Evolutionary conservation across 2,113 vertebrate genomes (phyloP).

Genomic region (Gasterosteus aculeatus): DNA sequence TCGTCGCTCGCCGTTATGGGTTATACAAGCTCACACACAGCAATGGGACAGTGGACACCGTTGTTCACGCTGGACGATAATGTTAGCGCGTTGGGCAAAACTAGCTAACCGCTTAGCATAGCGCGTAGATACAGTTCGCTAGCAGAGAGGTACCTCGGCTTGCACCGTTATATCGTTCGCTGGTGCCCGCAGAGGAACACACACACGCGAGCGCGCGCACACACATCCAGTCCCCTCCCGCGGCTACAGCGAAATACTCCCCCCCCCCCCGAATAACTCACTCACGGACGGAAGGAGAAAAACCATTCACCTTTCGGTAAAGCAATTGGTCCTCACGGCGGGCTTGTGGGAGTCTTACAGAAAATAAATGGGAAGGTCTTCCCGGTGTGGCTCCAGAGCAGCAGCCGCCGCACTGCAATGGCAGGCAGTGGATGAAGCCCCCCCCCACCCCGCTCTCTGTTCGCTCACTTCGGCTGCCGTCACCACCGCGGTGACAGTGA

Average conservation of each 20-base stretch:
- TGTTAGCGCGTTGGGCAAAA: conserved; percentile 32
- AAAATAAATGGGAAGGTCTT: conserved; percentile 46
- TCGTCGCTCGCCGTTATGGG: conserved; percentile 1
- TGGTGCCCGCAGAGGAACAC: conserved; percentile 54
- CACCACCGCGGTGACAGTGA: conserved; percentile 78
- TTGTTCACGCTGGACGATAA: conserved; percentile 19
- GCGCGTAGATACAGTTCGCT: conserved; percentile 53
- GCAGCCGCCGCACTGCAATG: conserved; percentile 80
- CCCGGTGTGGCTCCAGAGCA: conserved; percentile 72
- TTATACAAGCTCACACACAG: not conserved
- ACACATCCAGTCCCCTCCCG: conserved; percentile 43
- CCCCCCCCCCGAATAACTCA: conserved; percentile 11
- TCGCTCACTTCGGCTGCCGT: conserved; percentile 71
- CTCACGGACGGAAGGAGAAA: conserved; percentile 45
- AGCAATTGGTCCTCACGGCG: conserved; percentile 57
- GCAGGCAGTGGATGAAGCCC: conserved; percentile 79
- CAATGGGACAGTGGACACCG: not conserved
- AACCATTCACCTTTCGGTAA: conserved; percentile 71
- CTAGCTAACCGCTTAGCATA: conserved; percentile 62
- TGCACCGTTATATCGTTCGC: conserved; percentile 69
- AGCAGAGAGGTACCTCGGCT: conserved; percentile 63
- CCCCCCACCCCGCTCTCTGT: conserved; percentile 47
- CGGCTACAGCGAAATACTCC: conserved; percentile 31
- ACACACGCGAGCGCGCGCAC: not conserved
- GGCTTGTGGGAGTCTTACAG: conserved; percentile 53